Evolutionary conservation across 1,140 invertebrate genomes (phyloP), one percentile per base, ranked within the genome.

Genomic region (Lepidurus packardi): DNA sequence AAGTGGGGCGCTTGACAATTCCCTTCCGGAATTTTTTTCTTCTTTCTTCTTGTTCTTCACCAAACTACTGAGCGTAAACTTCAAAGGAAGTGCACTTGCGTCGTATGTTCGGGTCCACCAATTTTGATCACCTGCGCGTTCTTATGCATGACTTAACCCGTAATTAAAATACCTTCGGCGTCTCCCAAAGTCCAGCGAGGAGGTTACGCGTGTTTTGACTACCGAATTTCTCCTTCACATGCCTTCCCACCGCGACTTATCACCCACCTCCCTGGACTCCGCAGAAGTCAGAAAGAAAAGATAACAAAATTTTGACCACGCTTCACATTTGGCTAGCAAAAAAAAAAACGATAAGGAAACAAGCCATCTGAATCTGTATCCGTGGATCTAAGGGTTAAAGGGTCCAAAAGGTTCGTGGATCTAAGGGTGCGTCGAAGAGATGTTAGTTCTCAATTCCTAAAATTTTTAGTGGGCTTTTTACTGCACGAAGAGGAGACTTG

Each of bases 51-150:
- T 65, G 53, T 21, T 65, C 21, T 65, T 65, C 21, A 21, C 53
- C 9, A 1, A 13, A 13, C 9, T n/a, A 65, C 16, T 1, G 16
- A 65, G 21, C 16, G 53, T 65, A n/a, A n/a, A 65, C 53, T 65
- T 65, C 53, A 65, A 65, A 65, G 53, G 53, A 65, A 65, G 53
- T 65, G 21, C 53, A 65, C 16, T 65, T 65, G 6, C 21, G 53
- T 21, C 16, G 53, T n/a, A 21, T 5, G 21, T 65, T 65, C 16
- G n/a, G 53, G 53, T 65, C 16, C 21, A 65, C n/a, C 13, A 9
- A 11, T 16, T 65, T 65, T n/a, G 8, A 21, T 21, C 53, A 65
- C 53, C 16, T 65, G 53, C 16, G 53, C 53, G 53, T 21, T 65
- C 21, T 7, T 65, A 4, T 65, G 53, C 53, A 65, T 65, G 53